Conservation (phyloP, 2,797 vertebrate species). For the Columba guinea region DNA sequence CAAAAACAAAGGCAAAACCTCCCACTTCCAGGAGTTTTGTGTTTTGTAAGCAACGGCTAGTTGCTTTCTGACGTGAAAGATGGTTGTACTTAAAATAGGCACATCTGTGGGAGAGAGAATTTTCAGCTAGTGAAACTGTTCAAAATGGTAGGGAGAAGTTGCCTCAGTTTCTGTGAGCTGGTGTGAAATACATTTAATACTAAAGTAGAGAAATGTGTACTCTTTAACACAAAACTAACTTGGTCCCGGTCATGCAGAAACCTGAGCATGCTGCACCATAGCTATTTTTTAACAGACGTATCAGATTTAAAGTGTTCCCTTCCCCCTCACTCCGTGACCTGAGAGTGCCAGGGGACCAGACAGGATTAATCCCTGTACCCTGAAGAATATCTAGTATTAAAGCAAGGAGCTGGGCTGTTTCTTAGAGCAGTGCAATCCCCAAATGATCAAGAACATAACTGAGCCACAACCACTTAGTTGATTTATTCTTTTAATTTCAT, state of each 20-base stretch:
- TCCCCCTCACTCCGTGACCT: neutral
- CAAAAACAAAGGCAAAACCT: slow-evolving; percentile 52
- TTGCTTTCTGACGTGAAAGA: neutral
- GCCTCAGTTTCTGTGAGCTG: slow-evolving; percentile 1
- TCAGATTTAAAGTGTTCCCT: slow-evolving; percentile 33
- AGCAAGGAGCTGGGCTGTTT: neutral
- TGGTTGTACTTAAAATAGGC: slow-evolving; percentile 29
- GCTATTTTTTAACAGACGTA: slow-evolving; percentile 53
- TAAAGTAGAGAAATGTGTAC: neutral
- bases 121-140: slow-evolving; percentile 12
- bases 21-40: slow-evolving; percentile 13
- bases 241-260: neutral
- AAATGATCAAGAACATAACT: neutral
- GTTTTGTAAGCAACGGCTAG: slow-evolving; percentile 34
- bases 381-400: slow-evolving; percentile 22
- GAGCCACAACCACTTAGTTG: neutral
- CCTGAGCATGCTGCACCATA: neutral
- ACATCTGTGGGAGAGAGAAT: neutral
- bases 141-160: neutral
- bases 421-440: neutral
- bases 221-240: neutral
- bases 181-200: neutral
- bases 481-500: slow-evolving; percentile 31
- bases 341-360: neutral
- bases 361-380: neutral